Percentiles rank a stretch among this genome's conserved stretches.
Evolutionary conservation across 2,888 invertebrate genomes (phyloP).

Genomic region (Tineola bisselliella): DNA sequence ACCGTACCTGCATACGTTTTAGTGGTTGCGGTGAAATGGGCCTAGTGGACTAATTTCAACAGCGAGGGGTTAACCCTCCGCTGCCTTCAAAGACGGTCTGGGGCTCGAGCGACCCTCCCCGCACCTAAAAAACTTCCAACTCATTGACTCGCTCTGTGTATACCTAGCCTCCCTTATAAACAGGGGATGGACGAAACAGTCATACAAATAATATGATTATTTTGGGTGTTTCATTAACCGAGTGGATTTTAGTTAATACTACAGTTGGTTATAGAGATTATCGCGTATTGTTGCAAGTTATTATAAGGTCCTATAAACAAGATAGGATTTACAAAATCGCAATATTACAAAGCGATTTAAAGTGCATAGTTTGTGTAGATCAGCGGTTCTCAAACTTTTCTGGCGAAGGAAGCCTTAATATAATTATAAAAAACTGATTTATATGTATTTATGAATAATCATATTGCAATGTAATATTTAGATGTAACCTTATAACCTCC

Average conservation of each 20-base stretch:
- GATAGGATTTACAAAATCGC: too few species aligned
- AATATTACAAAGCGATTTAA: too few species aligned
- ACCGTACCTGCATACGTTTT: not conserved
- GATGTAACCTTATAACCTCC: too few species aligned
- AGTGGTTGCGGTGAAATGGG: constrained; percentile 4
- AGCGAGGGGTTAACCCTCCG: not conserved
- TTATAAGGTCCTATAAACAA: too few species aligned
- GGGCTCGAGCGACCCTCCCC: not conserved
- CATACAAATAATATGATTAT: not conserved
- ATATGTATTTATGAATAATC: too few species aligned
- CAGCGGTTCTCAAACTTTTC: too few species aligned
- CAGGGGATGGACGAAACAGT: not conserved
- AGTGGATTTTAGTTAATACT: not conserved
- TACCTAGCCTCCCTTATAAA: not conserved
- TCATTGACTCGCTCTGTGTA: constrained; percentile 7
- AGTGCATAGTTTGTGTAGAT: too few species aligned
- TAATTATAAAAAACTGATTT: too few species aligned
- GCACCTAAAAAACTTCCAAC: constrained; percentile 8
- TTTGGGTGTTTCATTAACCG: not conserved
- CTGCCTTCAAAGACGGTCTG: not conserved
- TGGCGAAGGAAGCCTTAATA: too few species aligned
- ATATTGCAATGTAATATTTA: too few species aligned
- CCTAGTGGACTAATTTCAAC: constrained; percentile 6
- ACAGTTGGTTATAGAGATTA: too few species aligned
- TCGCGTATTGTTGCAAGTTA: too few species aligned